phyloP scores from a whole-genome alignment of 2,888 invertebrate species.

The Sarcophaga variegata region DNA sequence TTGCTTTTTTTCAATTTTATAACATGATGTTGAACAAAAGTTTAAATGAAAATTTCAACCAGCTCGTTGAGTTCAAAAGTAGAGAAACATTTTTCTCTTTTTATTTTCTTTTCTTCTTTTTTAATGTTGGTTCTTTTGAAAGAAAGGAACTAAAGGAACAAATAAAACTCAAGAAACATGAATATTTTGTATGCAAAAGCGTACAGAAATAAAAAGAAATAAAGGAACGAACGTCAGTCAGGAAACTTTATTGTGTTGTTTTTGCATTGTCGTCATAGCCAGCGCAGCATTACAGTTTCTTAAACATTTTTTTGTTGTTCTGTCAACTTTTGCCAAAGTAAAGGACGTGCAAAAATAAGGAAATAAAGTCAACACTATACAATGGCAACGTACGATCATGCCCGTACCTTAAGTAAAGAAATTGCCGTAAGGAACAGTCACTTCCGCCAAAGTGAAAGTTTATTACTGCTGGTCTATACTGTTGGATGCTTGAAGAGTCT shows the following conservation, averaged over 20 bases:
- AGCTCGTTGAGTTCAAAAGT: neutral
- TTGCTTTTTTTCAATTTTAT: no score
- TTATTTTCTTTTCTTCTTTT: no score
- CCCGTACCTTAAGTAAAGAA: no score
- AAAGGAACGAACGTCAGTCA: neutral
- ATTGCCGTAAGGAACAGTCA: neutral
- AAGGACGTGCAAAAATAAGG: neutral
- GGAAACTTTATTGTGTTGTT: constrained; percentile 10
- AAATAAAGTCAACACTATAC: neutral
- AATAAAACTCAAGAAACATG: no score
- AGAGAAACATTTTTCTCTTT: no score
- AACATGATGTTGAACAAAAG: neutral
- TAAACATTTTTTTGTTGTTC: no score
- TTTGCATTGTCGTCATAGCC: neutral
- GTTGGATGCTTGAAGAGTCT: no score
- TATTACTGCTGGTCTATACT: constrained; percentile 11
- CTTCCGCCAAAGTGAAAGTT: constrained; percentile 46
- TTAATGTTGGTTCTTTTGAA: no score
- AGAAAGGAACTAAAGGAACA: no score
- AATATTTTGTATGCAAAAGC: constrained; percentile 1
- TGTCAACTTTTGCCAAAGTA: no score
- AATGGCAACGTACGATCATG: neutral
- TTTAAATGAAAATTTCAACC: constrained; percentile 1
- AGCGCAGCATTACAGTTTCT: constrained; percentile 4
- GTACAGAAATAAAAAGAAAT: no score